Conservation (phyloP, 2,888 invertebrate species). For the Hyppa rectilinea region DNA sequence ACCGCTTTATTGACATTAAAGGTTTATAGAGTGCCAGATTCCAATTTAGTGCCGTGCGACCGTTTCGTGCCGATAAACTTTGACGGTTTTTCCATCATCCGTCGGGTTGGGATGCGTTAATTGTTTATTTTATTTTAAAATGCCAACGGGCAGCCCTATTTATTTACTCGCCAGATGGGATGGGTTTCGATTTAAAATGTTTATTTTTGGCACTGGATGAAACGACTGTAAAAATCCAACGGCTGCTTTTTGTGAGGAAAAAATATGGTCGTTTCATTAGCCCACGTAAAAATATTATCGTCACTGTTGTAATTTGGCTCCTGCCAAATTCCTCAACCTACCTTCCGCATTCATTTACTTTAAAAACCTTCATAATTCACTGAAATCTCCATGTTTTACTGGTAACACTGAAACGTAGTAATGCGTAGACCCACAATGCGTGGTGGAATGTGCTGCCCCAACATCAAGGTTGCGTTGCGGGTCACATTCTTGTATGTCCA, state of each 20-base stretch:
- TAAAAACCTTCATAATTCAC: neutral
- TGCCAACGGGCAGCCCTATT: constrained; percentile 35
- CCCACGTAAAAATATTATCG: neutral
- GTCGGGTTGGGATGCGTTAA: constrained; percentile 60
- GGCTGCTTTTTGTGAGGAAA: neutral
- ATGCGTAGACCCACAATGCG: constrained; percentile 11
- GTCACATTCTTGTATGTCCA: constrained; percentile 17
- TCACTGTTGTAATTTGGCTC: neutral
- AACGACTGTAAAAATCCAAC: constrained; percentile 24
- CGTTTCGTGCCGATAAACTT: constrained; percentile 75
- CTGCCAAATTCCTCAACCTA: neutral
- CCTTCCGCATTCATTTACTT: neutral
- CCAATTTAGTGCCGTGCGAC: constrained; percentile 78
- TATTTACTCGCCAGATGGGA: constrained; percentile 32
- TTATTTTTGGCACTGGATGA: constrained; percentile 30
- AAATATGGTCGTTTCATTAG: neutral
- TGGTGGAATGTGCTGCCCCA: constrained; percentile 21
- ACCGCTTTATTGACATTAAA: constrained; percentile 85
- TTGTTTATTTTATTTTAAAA: constrained; percentile 68
- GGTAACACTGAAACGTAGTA: constrained; percentile 5
- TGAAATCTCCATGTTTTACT: neutral
- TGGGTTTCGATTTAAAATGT: constrained; percentile 22
- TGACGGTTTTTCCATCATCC: constrained; percentile 70
- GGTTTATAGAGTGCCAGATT: constrained; percentile 83
- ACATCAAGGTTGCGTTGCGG: constrained; percentile 14